A percentile compares a stretch with the other conserved stretches of the same genome.
These are phyloP conservation scores for Silurus glanis DNA, from an alignment of 2,113 vertebrate genomes.

Conservation along the genomic window DNA sequence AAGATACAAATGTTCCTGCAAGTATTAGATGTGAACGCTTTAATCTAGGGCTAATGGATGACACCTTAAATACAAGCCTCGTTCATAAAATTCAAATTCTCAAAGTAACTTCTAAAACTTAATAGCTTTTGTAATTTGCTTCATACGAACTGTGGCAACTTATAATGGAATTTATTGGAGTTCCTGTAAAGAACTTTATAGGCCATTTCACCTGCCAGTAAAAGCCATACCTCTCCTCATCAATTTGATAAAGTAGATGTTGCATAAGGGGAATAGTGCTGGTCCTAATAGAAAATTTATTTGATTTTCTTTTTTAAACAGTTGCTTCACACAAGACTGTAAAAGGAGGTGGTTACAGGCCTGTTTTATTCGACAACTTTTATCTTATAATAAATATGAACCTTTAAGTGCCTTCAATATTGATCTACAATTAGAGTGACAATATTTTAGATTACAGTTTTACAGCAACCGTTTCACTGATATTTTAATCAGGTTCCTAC, in stretches of 20 bases:
- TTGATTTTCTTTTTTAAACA: not conserved
- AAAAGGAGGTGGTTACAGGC: slow-evolving; percentile 4
- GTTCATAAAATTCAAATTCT: slow-evolving; percentile 17
- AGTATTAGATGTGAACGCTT: not conserved
- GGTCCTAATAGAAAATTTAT: slow-evolving; percentile 11
- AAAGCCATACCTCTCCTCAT: slow-evolving; percentile 22
- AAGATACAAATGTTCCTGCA: not conserved
- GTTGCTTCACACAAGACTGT: not conserved
- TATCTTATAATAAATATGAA: slow-evolving; percentile 20
- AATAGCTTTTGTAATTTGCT: slow-evolving; percentile 18
- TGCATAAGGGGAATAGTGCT: slow-evolving; percentile 13
- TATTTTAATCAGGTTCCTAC: not conserved
- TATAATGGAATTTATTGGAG: slow-evolving; percentile 33
- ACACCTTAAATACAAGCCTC: not conserved
- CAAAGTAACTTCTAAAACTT: slow-evolving; percentile 21
- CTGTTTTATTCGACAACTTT: slow-evolving; percentile 4
- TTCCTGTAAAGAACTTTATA: slow-evolving; percentile 33
- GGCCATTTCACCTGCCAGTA: slow-evolving; percentile 24
- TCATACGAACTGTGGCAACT: slow-evolving; percentile 32
- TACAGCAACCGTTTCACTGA: not conserved
- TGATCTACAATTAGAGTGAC: not conserved
- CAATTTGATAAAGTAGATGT: slow-evolving; percentile 2
- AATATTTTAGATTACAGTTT: slow-evolving; percentile 9
- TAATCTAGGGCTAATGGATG: not conserved
- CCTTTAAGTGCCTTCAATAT: not conserved